Evolutionary conservation across 2,113 vertebrate genomes (phyloP), one percentile per base, ranked within the genome.

Genomic region (Origma solitaria): DNA sequence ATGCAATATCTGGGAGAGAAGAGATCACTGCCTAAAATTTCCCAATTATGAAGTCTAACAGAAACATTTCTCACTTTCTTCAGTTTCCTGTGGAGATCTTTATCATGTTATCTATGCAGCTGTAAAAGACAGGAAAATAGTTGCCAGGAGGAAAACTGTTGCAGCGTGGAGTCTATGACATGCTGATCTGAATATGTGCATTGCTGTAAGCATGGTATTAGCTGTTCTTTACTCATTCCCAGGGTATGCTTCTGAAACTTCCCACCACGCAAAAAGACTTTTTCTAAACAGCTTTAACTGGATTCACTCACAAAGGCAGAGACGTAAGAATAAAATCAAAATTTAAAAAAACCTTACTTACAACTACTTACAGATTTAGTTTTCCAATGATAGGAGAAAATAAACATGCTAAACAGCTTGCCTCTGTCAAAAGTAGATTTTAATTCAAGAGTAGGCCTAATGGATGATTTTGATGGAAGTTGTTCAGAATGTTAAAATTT

Each of bases 21-120:
- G 47, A 60, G 18, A 86, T 22, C 56, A 82, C 40, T 60, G 31
- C 44, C 71, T 75, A 90, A 78, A 94, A 96, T 54, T 37, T 94
- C 42, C 49, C 16, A 11, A 75, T 57, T 92, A 93, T 2, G 3
- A 93, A 69, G n/a, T 85, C 75, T 90, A 78, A 81, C 65, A 88
- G 86, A 72, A 95, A 92, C 3, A 9, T 92, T 73, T 95, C 77
- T 85, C 83, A 82, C 96, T 93, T 95, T 92, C 86, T 89, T 77
- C 78, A 75, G 56, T 88, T 88, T 97, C 95, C 92, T 92, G 53
- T 22, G 42, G 95, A 88, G 92, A 93, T 81, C 88, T 81, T 94
- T 95, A 97, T 95, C 61, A 5, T 42, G 37, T 54, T 94, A 78
- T 91, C 93, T 88, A 31, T 61, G 79, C 50, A 87, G 80, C 25